These are phyloP conservation scores for Lates japonicus DNA, from an alignment of 2,797 vertebrate genomes.

Conservation along the genomic window DNA sequence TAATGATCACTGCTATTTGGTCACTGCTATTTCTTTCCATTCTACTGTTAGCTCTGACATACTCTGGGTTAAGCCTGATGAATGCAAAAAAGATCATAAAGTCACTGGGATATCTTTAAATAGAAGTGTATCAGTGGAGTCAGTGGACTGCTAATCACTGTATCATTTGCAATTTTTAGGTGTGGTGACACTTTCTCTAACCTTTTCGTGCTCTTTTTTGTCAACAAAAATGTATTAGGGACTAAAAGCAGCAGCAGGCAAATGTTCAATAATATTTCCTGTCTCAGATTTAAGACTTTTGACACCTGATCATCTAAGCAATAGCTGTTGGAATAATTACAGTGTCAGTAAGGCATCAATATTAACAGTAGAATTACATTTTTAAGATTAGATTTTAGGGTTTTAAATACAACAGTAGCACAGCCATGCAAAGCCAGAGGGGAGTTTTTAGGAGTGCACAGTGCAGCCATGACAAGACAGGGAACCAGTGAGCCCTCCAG, in stretches of 20 bases:
- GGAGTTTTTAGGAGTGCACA: slow-evolving; percentile 19
- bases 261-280: background rate
- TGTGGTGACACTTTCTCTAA: background rate
- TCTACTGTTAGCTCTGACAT: background rate
- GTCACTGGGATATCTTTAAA: slow-evolving; percentile 1
- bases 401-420: slow-evolving; percentile 12
- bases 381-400: background rate
- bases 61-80: background rate
- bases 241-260: background rate
- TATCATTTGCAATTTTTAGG: background rate
- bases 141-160: background rate
- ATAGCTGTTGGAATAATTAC: background rate
- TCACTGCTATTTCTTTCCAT: slow-evolving; percentile 14
- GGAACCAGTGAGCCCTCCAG: slow-evolving; percentile 25
- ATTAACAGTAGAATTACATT: slow-evolving; percentile 5
- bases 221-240: background rate
- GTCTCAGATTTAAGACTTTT: background rate
- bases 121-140: background rate
- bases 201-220: background rate
- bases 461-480: slow-evolving; percentile 48
- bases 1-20: background rate
- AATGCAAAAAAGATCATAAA: background rate
- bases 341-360: slow-evolving; percentile 3
- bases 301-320: background rate
- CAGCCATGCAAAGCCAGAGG: slow-evolving; percentile 77